Base-by-base conservation (phyloP, 2,797 vertebrate genomes). In the Poecilia velifera region DNA sequence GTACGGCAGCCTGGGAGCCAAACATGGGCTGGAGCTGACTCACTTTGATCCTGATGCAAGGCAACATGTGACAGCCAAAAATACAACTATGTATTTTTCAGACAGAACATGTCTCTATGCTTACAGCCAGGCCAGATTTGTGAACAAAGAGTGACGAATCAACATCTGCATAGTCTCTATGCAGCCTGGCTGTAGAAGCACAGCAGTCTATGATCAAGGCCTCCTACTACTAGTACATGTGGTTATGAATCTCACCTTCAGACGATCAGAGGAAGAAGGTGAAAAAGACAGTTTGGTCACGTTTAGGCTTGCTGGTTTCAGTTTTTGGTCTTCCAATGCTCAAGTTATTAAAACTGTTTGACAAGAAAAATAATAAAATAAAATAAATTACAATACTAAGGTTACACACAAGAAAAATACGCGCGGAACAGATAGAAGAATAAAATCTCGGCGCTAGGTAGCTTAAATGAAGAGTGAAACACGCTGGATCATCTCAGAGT, bases 1-100 rank as follows among this genome's bases (percentile, higher is more conserved):
- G 31, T 31, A 31, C 70, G 16, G 78, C 66, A 85, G 82, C 84
- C 88, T 76, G 34, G 78, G 62, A 85, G 82, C 84, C 84, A 59
- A 87, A 86, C n/a, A 2, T 41, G 53, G 82, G 74, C 87, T 86
- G 80, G 43, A 73, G 73, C 78, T 71, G 90, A 91, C 78, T 93
- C 86, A 88, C 82, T 81, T 86, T 89, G 90, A 93, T 89, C 85
- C 82, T 89, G 76, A 94, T 88, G 73, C 83, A 81, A 85, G 72
- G 74, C 82, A 86, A 85, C 91, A 88, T 84, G 75, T 83, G 86
- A 85, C 86, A 79, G 87, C 76, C 77, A 87, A 88, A 93, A 91
- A 45, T 88, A 90, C 85, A 90, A 76, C 81, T 74, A 22, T 45
- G 71, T 55, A 72, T 45, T 82, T 85, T 86, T 28, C 41, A 45